Conservation (phyloP, 2,888 invertebrate genomes). For the Monopis laevigella region DNA sequence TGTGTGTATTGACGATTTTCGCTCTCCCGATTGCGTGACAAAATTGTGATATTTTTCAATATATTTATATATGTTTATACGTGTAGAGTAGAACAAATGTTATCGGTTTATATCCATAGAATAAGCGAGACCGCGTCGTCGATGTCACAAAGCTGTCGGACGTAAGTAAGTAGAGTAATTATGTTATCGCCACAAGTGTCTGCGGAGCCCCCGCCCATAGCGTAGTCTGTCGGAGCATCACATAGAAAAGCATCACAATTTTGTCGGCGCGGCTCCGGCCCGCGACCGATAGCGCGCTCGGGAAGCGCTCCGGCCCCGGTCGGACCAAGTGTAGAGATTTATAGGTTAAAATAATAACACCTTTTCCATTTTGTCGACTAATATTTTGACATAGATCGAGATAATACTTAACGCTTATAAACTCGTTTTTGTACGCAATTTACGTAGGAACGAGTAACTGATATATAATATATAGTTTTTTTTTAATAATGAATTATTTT, state of each 20-base stretch:
- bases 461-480: too few species aligned
- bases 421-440: too few species aligned
- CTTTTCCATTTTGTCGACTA: too few species aligned
- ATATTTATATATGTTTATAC: too few species aligned
- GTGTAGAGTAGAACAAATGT: too few species aligned
- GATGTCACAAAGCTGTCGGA: slow-evolving; percentile 58
- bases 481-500: too few species aligned
- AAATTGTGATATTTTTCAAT: slow-evolving; percentile 63
- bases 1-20: slow-evolving; percentile 56
- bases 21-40: slow-evolving; percentile 45
- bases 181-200: not conserved
- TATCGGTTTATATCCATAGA: slow-evolving; percentile 22
- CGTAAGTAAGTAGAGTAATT: slow-evolving; percentile 4
- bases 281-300: slow-evolving; percentile 43
- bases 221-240: not conserved
- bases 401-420: too few species aligned
- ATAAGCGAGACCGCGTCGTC: slow-evolving; percentile 35
- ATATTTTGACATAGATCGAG: too few species aligned
- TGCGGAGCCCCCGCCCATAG: not conserved
- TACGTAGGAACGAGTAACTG: too few species aligned
- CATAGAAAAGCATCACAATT: slow-evolving; percentile 62
- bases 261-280: slow-evolving; percentile 50
- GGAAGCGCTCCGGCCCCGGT: too few species aligned
- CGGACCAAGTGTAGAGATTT: slow-evolving; percentile 63
- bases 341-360: slow-evolving; percentile 56